A percentile compares a stretch with the other conserved stretches of the same genome.
phyloP scores from a whole-genome alignment of 2,888 invertebrate genomes.

The Mesoligia furuncula region DNA sequence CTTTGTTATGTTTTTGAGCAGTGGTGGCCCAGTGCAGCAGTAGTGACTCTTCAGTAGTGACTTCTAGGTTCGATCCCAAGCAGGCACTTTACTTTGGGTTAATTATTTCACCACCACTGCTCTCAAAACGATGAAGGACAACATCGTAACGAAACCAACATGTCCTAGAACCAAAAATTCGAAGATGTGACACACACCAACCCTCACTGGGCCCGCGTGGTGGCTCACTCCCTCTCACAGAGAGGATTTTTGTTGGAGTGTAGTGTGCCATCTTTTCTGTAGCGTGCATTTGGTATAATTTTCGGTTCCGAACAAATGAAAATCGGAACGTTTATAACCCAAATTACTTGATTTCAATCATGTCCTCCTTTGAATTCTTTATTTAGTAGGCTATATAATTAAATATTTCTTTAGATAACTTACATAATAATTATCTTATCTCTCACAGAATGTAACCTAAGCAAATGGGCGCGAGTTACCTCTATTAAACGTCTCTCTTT shows the following conservation, averaged over 20 bases:
- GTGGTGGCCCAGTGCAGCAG: too few relatives aligned
- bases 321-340: background rate
- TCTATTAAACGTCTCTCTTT: slow-evolving; percentile 1
- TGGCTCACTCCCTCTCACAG: too few relatives aligned
- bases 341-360: background rate
- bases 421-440: background rate
- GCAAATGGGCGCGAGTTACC: background rate
- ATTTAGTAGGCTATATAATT: background rate
- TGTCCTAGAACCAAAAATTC: too few relatives aligned
- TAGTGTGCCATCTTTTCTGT: background rate
- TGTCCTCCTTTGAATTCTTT: background rate
- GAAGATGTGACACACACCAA: too few relatives aligned
- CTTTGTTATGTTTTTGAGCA: background rate
- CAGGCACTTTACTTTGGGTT: too few relatives aligned
- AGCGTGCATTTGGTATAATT: background rate
- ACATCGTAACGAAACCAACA: too few relatives aligned
- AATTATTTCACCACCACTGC: too few relatives aligned
- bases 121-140: too few relatives aligned
- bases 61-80: too few relatives aligned
- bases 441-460: background rate
- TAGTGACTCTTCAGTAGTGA: too few relatives aligned
- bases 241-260: background rate
- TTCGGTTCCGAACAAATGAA: background rate
- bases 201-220: too few relatives aligned
- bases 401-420: background rate